These are phyloP conservation scores for Uloborus diversus DNA, from an alignment of 1,140 invertebrate species.

Conservation along the genomic window DNA sequence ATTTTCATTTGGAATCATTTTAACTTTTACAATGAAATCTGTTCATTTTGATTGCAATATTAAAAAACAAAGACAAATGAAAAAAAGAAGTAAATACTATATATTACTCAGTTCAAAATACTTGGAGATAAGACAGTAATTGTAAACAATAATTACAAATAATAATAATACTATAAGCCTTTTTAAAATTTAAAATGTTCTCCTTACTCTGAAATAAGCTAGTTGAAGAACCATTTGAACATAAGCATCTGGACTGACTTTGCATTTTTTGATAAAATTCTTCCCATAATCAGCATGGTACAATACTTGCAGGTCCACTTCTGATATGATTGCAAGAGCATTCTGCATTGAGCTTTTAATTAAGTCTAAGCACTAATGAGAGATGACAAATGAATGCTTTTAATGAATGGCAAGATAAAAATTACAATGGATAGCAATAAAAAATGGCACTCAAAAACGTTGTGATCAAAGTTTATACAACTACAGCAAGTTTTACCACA, in stretches of 20 bases:
- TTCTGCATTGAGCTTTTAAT: slow-evolving; percentile 71
- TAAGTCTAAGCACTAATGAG: slow-evolving; percentile 69
- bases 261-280: slow-evolving; percentile 92
- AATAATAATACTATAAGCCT: too few species aligned
- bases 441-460: background rate
- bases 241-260: slow-evolving; percentile 92
- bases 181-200: too few species aligned
- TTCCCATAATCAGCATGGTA: slow-evolving; percentile 90
- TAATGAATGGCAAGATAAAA: background rate
- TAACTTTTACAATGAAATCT: background rate
- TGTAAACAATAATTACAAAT: too few species aligned
- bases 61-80: background rate
- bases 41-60: background rate
- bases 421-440: background rate
- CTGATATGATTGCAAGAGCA: slow-evolving; percentile 72
- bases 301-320: slow-evolving; percentile 87
- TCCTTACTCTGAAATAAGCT: slow-evolving; percentile 81
- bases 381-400: background rate
- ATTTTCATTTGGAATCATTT: too few species aligned
- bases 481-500: too few species aligned
- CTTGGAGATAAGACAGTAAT: too few species aligned
- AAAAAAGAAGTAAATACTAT: background rate
- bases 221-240: slow-evolving; percentile 96
- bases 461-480: background rate
- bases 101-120: background rate